A percentile compares a stretch with the other conserved stretches of the same genome.
Conservation (phyloP, 2,888 invertebrate genomes). For the Branchellion lobata region DNA sequence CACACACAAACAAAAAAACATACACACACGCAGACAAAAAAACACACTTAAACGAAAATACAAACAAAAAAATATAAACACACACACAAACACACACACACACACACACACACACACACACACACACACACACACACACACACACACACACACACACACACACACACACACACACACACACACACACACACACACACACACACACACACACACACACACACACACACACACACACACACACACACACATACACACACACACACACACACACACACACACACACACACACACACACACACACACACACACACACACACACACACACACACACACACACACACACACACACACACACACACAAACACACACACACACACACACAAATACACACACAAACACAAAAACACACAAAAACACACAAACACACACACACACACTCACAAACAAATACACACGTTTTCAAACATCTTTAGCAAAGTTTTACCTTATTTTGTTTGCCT, state of each 20-base stretch:
- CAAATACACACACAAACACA: not conserved
- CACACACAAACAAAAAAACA: too few relatives aligned
- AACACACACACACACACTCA: constrained; percentile 15
- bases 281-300: constrained; percentile 9
- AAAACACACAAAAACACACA: not conserved
- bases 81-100: constrained; percentile 17
- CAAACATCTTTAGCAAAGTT: not conserved
- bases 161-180: constrained; percentile 9
- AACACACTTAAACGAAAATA: not conserved
- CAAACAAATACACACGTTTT: not conserved
- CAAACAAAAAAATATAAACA: not conserved
- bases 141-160: not conserved
- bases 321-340: constrained; percentile 1
- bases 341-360: not conserved
- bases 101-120: not conserved
- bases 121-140: too few relatives aligned
- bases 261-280: not conserved
- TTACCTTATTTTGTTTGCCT: not conserved
- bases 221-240: not conserved
- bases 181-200: constrained; percentile 18
- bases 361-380: too few relatives aligned
- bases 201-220: constrained; percentile 1
- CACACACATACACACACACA: too few relatives aligned
- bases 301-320: constrained; percentile 18
- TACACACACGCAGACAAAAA: too few relatives aligned